Base-by-base conservation (phyloP, 64 coral and sea anemone genomes). In the Catalaphyllia jardinei region DNA sequence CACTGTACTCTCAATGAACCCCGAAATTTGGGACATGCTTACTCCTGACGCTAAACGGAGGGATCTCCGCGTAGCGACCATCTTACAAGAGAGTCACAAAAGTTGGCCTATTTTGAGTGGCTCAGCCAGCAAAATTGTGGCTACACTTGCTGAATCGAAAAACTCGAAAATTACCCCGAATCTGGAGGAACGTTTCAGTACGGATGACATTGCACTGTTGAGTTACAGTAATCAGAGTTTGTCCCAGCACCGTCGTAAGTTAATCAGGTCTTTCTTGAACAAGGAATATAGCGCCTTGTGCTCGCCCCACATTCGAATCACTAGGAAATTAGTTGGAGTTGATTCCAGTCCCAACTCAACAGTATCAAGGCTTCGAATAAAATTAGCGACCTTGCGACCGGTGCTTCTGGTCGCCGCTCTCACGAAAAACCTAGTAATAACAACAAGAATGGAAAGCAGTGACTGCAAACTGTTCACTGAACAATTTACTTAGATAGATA, bases 331-430 rank as follows among this genome's bases (percentile, higher is more conserved):
- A 81, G 76, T 76, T 91, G 80, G 80, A n/a, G 80, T 85, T 75
- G 71, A 61, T 79, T 91, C 28, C 79, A 86, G 80, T 91, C 89
- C 31, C 79, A 91, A 60, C 89, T 91, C 79, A 91, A 83, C 33
- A 87, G 78, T 77, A 92, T 86, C 55, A 92, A 92, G 42, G 90
- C 79, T 24, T 91, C 72, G 39, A 91, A 91, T 55, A 59, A 75
- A 91, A 85, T 91, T 63, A 77, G 89, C 67, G 62, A 86, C 29
- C 89, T 59, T 73, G 52, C 80, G 30, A 69, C 89, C 71, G 80
- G 31, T 73, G 52, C 27, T 31, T 31, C 67, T 74, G 59, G 28
- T 75, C 82, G 27, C 57, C 49, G 62, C 54, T 50, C 55, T 30
- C 51, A 81, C 20, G 80, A 84, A 30, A 72, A 91, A 84, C 52